Evolutionary conservation across 2,888 invertebrate species (phyloP), one percentile per base, ranked within the genome.

Genomic region (Hydriomena furcata): DNA sequence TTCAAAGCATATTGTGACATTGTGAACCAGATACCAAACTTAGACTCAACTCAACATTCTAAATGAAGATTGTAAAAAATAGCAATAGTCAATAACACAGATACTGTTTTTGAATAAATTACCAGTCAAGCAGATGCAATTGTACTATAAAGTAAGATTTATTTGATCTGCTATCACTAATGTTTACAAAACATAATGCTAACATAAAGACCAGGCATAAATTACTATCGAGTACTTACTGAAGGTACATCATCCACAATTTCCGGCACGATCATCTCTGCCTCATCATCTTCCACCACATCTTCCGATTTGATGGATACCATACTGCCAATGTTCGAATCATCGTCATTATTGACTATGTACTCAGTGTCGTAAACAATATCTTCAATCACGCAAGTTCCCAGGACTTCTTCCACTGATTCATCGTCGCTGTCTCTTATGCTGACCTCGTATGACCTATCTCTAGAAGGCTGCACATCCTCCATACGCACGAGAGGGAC

Each of bases 401-500:
- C 82, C 28, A 75, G 55, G 0, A 68, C 66, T 35, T 69, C 52
- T 21, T 52, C 52, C n/a, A 34, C 52, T n/a, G 52, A 47, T 7
- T 46, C 69, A 4, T 64, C 65, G 8, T 65, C 56, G 6, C 57
- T 59, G n/a, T 43, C 44, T 2, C 52, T 38, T 12, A 52, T 48
- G 1, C 36, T 47, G 11, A 64, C 43, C 7, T 67, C 69, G 23
- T 72, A 46, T 25, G 67, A 55, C 45, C 73, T 66, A 24, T 66
- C 72, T 51, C 79, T 72, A 0, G 81, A 74, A 2, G 87, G 85
- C 51, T 86, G 86, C 0, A 87, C 79, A 41, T 87, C 88, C 37
- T 80, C 82, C 86, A 87, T 83, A 37, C 84, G 80, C 23, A 87
- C 87, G 12, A 86, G 65, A 11, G 81, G 78, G n/a, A 85, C 77